Base-by-base conservation (phyloP, 2,113 vertebrate species). In the Bombycilla garrulus region DNA sequence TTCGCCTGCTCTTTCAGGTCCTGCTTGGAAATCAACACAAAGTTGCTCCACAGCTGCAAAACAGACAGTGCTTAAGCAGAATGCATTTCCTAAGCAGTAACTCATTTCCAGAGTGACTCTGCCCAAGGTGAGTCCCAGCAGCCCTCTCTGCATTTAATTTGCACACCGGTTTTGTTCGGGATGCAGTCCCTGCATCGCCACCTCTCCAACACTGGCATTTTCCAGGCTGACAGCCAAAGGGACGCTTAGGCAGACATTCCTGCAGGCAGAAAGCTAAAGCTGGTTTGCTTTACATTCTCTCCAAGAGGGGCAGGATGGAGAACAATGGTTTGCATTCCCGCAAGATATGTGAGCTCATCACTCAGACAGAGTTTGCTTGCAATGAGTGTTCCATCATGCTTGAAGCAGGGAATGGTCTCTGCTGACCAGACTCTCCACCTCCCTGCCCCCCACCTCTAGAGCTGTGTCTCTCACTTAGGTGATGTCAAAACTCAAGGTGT, bases 151-250 rank as follows among this genome's bases (percentile, higher is more conserved):
- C 4, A 20, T 70, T 86, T 84, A 36, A 67, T 86, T 62, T 81
- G 64, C 40, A 58, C 60, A 1, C 44, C 61, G 62, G 20, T 89
- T 96, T 88, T 78, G 33, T 57, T 86, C 60, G 42, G 88, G 80
- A 58, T 6, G 22, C 4, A 1, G n/a, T 84, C 51, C 78, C 78
- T 54, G 57, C 53, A 5, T 65, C 3, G 0, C 45, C 54, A 60
- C 81, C 73, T 89, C 54, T 74, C 78, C 61, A 61, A 3, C n/a
- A 11, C 33, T 40, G 81, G 72, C 57, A 26, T 74, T 94, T 92
- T 87, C 78, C 91, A 95, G 95, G 84, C 81, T 65, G 62, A 51
- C 58, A 89, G 93, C 84, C 92, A 54, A 85, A 57, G 42, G 53
- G 67, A 51, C 50, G 47, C 62, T 79, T 33, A 33, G 38, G 77